Conservation (phyloP, 1,140 invertebrate genomes). For the Zaprionus tsacasi region DNA sequence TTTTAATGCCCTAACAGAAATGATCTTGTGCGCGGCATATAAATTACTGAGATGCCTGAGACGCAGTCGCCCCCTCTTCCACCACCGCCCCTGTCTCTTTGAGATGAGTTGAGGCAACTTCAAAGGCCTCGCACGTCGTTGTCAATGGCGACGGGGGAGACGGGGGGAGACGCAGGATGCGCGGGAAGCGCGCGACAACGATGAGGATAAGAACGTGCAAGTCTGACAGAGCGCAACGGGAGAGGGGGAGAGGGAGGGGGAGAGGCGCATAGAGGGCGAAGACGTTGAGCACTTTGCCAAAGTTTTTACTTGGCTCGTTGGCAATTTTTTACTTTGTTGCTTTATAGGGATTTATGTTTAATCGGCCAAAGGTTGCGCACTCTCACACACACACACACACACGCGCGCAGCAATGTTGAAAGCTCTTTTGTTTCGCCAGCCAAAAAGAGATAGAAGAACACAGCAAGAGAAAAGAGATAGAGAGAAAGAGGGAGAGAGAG, state of each 20-base stretch:
- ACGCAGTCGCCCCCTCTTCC: background rate
- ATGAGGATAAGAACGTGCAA: conserved; percentile 46
- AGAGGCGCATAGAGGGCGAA: background rate
- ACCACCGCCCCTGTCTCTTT: background rate
- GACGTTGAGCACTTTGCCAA: conserved; percentile 76
- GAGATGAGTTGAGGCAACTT: conserved; percentile 53
- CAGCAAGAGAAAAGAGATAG: background rate
- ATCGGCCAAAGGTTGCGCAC: conserved; percentile 75
- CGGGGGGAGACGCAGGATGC: conserved; percentile 9
- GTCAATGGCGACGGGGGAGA: conserved; percentile 37
- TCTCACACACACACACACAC: conserved; percentile 12
- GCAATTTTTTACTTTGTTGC: conserved; percentile 81
- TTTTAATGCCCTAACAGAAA: conserved; percentile 79
- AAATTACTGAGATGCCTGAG: conserved; percentile 62
- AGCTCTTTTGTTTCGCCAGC: conserved; percentile 65
- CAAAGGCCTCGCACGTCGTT: conserved; percentile 73
- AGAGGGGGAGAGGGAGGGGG: too few species aligned
- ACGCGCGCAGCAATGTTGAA: conserved; percentile 48
- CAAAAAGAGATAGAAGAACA: background rate
- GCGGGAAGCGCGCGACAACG: conserved; percentile 7
- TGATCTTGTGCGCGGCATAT: conserved; percentile 80
- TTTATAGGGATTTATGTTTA: conserved; percentile 81
- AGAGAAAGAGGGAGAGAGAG: background rate
- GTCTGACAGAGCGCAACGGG: background rate
- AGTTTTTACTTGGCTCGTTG: conserved; percentile 81